Base-by-base conservation (phyloP, 2,797 vertebrate genomes). In the Sciurus vulgaris region DNA sequence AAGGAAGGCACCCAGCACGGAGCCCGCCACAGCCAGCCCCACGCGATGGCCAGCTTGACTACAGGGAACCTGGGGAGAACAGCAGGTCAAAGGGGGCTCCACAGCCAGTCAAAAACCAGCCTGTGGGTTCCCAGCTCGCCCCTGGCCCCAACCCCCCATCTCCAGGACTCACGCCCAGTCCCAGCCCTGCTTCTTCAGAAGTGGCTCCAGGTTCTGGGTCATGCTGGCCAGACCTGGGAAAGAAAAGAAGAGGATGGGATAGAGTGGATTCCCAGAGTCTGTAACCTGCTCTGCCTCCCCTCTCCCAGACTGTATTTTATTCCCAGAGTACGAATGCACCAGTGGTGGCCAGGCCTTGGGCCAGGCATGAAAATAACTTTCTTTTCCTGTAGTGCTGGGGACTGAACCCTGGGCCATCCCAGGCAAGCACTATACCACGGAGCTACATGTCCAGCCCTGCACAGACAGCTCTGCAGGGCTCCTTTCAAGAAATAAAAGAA, bases 81-180 rank as follows among this genome's bases (percentile, higher is more conserved):
- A 94, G 49, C 18, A 5, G 5, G 33, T 91, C 59, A 73, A 67
- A 73, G 79, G 24, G 24, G 26, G 41, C 35, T 41, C 54, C 49
- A 12, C 0, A 5, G 30, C n/a, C 38, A 2, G 12, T 72, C 56
- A 26, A 13, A 33, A 33, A 10, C 61, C 41, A 26, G 33, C 41
- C 56, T 51, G 30, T 11, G 22, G 33, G 47, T 4, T 70, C 26
- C 18, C n/a, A 70, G 26, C 78, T 63, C 3, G 0, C 4, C 49
- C 49, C 14, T 0, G 59, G 17, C 65, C 9, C 51, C 84, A 35
- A 5, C 2, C 30, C 81, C 73, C 63, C 2, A 8, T 44, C 7
- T 82, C 77, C 76, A 28, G 1, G n/a, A 99, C 99, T 99, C 98
- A 99, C 99, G 97, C 99, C 99, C 99, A 99, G 41, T 99, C 99